Conservation (phyloP, 2,888 invertebrate species). For the Podotricha telesiphe region DNA sequence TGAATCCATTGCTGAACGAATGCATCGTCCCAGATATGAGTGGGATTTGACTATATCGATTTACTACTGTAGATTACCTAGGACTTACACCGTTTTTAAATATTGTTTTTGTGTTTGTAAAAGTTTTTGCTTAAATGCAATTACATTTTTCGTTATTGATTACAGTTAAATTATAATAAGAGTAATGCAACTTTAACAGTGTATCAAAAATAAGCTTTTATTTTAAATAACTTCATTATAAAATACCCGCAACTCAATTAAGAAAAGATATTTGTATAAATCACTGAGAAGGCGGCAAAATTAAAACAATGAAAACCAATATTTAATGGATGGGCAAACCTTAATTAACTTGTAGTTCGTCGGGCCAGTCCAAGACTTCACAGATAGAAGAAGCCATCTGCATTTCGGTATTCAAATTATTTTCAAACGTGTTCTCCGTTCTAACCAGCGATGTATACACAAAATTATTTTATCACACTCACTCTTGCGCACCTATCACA, state of each 20-base stretch:
- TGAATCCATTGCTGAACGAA: constrained; percentile 80
- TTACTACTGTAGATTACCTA: constrained; percentile 54
- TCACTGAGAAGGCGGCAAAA: constrained; percentile 72
- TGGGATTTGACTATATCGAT: constrained; percentile 70
- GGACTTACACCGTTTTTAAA: constrained; percentile 45
- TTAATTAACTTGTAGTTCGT: constrained; percentile 83
- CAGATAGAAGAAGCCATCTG: constrained; percentile 82
- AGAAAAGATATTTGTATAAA: constrained; percentile 62
- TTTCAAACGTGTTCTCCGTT: constrained; percentile 78
- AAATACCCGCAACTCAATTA: constrained; percentile 58
- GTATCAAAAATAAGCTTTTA: not conserved
- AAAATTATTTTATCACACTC: constrained; percentile 74
- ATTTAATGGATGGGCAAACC: constrained; percentile 82
- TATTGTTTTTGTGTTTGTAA: not conserved
- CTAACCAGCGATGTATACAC: constrained; percentile 60
- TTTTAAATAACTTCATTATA: constrained; percentile 14
- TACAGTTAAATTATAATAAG: not conserved
- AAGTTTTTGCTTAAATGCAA: not conserved
- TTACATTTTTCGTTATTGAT: not conserved
- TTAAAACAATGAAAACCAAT: constrained; percentile 79
- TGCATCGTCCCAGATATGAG: constrained; percentile 81
- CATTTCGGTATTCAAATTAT: constrained; percentile 83
- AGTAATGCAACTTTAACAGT: not conserved
- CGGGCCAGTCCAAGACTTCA: constrained; percentile 65
- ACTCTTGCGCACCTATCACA: constrained; percentile 69